These are phyloP conservation scores for Phaethornis superciliosus DNA, from an alignment of 2,113 vertebrate genomes.

Conservation along the genomic window DNA sequence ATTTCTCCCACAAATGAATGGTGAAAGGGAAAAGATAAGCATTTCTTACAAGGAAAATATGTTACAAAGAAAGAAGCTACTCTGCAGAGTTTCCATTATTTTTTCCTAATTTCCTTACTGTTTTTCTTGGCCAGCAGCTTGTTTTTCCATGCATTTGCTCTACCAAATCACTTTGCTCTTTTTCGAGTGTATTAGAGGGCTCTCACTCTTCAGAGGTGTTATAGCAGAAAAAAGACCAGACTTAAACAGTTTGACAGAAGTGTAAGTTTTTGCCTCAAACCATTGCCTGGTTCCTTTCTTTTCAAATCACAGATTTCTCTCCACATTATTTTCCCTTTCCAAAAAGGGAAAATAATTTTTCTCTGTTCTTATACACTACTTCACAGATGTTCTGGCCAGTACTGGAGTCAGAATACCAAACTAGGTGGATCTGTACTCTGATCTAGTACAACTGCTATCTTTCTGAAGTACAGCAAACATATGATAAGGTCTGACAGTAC, in stretches of 20 bases:
- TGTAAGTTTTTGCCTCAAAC: neutral
- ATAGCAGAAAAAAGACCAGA: neutral
- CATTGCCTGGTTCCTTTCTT: neutral
- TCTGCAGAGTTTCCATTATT: neutral
- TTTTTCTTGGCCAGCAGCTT: neutral
- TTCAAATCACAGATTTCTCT: neutral
- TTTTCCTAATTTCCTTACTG: neutral
- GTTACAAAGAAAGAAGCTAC: neutral
- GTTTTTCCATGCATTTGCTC: neutral
- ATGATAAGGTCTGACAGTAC: neutral
- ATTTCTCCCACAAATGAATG: neutral
- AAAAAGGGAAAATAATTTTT: neutral
- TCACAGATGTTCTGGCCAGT: neutral
- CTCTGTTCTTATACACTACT: neutral
- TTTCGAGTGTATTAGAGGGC: neutral
- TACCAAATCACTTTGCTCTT: neutral
- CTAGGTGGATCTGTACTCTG: neutral
- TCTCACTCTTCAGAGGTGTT: neutral
- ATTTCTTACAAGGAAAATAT: neutral
- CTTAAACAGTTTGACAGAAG: neutral
- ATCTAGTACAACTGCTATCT: neutral
- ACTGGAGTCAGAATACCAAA: neutral
- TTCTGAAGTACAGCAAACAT: neutral
- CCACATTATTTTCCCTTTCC: neutral
- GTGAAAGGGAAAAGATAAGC: neutral